Evolutionary conservation across 2,113 vertebrate species (phyloP), one percentile per base, ranked within the genome.

Genomic region (Tragulus kanchil): DNA sequence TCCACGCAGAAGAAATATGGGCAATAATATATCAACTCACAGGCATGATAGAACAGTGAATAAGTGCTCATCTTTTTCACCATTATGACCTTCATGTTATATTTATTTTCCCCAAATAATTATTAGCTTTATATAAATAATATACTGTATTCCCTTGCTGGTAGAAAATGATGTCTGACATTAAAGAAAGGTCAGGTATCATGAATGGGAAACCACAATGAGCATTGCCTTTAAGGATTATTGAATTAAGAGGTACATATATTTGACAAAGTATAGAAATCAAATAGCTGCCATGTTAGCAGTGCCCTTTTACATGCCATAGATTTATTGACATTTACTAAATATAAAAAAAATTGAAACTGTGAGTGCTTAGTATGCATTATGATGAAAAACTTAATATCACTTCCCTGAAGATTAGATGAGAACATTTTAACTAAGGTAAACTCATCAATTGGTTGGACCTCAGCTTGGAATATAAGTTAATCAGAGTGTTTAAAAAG

Each of bases 181-280:
- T 99, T 98, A 98, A 98, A 90, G 98, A 99, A 99, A 98, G 98
- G 98, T 98, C 98, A 98, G 96, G 96, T 98, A 97, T 98, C 98
- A 95, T 98, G 97, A 96, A 95, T 97, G 95, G 95, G 95, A 98
- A 98, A 97, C 98, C 98, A 98, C 98, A 98, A 97, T 97, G 97
- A 94, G 97, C 97, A 98, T 98, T 98, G 98, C 98, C 98, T 99
- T 98, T 98, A 98, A 97, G 98, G 96, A 97, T 98, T 98, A 99
- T 98, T 98, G 98, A 98, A 98, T 98, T 98, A 98, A 98, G 98
- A 98, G 97, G 93, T 98, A 98, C 97, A 98, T 98, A 98, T 98
- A 98, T 98, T 98, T 99, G 98, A 98, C 98, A 98, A 98, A 99
- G 95, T 98, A 98, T 98, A 98, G 98, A 98, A 98, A 97, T 98